phyloP scores from a whole-genome alignment of 2,797 vertebrate genomes.

The Clarias platycephalus region DNA sequence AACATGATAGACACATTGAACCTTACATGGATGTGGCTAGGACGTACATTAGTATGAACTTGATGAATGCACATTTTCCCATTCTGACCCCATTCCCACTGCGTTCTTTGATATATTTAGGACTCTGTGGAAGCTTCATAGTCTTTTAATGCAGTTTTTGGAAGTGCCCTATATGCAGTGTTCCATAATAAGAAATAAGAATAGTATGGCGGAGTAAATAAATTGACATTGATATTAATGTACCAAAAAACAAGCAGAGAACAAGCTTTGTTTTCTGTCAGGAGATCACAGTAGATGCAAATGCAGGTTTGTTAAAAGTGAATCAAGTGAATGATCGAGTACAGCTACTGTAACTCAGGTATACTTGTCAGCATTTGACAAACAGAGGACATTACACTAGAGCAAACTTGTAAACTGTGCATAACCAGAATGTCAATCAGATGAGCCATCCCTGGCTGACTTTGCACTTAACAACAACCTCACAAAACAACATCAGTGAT shows the following conservation, averaged over 20 bases:
- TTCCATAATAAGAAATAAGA: background rate
- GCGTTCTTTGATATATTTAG: no score
- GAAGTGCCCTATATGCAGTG: background rate
- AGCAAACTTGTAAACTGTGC: conserved; percentile 2
- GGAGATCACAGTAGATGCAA: background rate
- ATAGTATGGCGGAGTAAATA: background rate
- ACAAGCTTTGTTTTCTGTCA: no score
- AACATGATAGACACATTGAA: no score
- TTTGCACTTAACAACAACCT: background rate
- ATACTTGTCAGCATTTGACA: background rate
- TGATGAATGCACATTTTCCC: no score
- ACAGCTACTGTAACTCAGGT: background rate
- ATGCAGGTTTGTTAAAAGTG: background rate
- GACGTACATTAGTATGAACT: no score
- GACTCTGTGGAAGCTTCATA: no score
- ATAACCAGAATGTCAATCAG: background rate
- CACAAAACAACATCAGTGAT: background rate
- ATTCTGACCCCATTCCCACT: no score
- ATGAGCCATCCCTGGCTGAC: background rate
- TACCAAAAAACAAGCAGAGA: background rate
- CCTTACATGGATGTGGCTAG: no score
- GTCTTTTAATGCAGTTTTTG: no score
- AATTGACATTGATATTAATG: background rate
- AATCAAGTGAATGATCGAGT: background rate
- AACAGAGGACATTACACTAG: background rate